Evolutionary conservation across 2,888 invertebrate genomes (phyloP).

Genomic region (Crematogaster levior): DNA sequence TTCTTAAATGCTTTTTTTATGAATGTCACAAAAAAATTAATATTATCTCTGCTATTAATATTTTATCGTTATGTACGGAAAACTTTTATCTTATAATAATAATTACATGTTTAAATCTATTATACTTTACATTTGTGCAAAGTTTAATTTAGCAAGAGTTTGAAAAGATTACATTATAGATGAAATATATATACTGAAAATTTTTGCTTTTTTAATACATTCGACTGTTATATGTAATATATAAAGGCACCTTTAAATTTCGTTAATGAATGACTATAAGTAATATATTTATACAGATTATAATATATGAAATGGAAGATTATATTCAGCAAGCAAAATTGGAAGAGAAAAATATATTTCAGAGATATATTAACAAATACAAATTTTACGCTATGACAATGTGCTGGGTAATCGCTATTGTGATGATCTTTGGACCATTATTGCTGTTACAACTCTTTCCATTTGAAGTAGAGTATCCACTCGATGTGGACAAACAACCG

Average conservation of each 20-base stretch:
- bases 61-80: background rate
- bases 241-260: background rate
- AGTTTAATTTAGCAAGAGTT: background rate
- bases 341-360: constrained; percentile 64
- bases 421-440: constrained; percentile 72
- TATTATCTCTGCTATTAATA: background rate
- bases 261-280: background rate
- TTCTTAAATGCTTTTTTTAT: background rate
- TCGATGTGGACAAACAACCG: constrained; percentile 67
- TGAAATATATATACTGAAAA: background rate
- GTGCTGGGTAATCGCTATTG: constrained; percentile 65
- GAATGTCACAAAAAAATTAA: background rate
- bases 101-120: too few relatives aligned
- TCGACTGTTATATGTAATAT: background rate
- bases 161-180: background rate
- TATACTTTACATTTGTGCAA: constrained; percentile 1
- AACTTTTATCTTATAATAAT: background rate
- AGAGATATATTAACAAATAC: constrained; percentile 73
- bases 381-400: constrained; percentile 69
- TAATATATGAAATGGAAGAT: constrained; percentile 57
- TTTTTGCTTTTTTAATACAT: background rate
- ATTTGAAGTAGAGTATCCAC: constrained; percentile 78
- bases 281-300: background rate
- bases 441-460: constrained; percentile 74
- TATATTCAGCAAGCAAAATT: constrained; percentile 62